These are phyloP conservation scores for Polypedilum pembai DNA, from an alignment of 1,140 invertebrate species.

Conservation along the genomic window DNA sequence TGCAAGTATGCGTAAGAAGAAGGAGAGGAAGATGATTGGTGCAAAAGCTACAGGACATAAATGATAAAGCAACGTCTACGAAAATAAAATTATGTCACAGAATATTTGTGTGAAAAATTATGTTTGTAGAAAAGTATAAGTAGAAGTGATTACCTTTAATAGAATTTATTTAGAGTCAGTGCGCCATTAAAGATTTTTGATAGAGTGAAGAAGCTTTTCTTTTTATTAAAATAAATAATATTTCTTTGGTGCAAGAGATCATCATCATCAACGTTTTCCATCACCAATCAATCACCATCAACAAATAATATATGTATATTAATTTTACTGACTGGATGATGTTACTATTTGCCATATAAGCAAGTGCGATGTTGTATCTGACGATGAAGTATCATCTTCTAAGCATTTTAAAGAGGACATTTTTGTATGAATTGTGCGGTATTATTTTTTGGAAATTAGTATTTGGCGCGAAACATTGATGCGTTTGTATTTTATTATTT, in stretches of 20 bases:
- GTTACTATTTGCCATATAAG: conserved; percentile 24
- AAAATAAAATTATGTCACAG: too few relatives aligned
- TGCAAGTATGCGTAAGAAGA: too few relatives aligned
- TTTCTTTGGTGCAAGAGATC: neutral
- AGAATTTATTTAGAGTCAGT: too few relatives aligned
- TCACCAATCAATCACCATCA: neutral
- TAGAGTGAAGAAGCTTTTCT: conserved; percentile 30
- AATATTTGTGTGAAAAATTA: too few relatives aligned
- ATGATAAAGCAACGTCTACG: too few relatives aligned
- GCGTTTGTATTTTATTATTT: neutral
- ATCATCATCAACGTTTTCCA: neutral
- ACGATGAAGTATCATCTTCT: conserved; percentile 16
- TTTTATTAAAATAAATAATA: conserved; percentile 1
- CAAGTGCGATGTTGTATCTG: conserved; percentile 8
- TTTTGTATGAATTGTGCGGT: too few relatives aligned
- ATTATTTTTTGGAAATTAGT: too few relatives aligned
- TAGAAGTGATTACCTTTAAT: too few relatives aligned
- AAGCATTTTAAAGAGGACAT: too few relatives aligned
- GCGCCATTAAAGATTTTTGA: conserved; percentile 32
- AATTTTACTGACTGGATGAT: conserved; percentile 15
- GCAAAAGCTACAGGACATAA: too few relatives aligned
- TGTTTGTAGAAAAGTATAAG: too few relatives aligned
- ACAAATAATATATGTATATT: neutral
- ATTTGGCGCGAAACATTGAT: neutral
- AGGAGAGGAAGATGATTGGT: too few relatives aligned